Conservation (phyloP, 2,888 invertebrate species). For the Adineta ricciae region DNA sequence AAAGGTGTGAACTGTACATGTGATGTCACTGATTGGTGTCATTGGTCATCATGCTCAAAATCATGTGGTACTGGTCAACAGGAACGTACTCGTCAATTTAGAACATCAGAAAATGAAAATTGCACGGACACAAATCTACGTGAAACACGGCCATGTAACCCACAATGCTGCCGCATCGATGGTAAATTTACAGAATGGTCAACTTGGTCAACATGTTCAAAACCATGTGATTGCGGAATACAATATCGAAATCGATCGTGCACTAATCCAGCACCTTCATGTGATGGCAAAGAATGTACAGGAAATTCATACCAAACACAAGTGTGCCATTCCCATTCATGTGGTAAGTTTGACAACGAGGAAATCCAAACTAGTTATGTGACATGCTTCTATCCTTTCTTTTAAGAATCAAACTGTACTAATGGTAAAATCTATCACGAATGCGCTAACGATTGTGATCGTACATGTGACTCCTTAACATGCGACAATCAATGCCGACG, state of each 20-base stretch:
- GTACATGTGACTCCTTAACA: slow-evolving; percentile 24
- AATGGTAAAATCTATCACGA: slow-evolving; percentile 22
- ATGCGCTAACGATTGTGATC: slow-evolving; percentile 29
- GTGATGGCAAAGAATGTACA: slow-evolving; percentile 26
- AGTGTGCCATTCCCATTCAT: slow-evolving; percentile 24
- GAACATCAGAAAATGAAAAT: not conserved
- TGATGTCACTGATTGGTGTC: slow-evolving; percentile 22
- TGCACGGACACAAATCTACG: not conserved
- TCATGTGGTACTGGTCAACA: slow-evolving; percentile 27
- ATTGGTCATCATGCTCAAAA: slow-evolving; percentile 26
- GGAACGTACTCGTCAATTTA: not conserved
- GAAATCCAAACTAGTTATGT: not conserved
- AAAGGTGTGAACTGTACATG: slow-evolving; percentile 22
- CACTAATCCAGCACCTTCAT: slow-evolving; percentile 23
- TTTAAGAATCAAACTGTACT: slow-evolving; percentile 17
- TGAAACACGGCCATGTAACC: slow-evolving; percentile 25
- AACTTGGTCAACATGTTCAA: slow-evolving; percentile 25
- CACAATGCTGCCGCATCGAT: slow-evolving; percentile 26
- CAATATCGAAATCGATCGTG: slow-evolving; percentile 22
- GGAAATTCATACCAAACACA: not conserved
- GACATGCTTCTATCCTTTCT: not conserved
- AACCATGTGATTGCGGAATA: slow-evolving; percentile 18
- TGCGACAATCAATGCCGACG: slow-evolving; percentile 23
- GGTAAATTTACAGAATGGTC: slow-evolving; percentile 27
- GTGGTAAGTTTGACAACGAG: not conserved